Conservation (phyloP, 2,888 invertebrate genomes). For the Apotomis betuletana region DNA sequence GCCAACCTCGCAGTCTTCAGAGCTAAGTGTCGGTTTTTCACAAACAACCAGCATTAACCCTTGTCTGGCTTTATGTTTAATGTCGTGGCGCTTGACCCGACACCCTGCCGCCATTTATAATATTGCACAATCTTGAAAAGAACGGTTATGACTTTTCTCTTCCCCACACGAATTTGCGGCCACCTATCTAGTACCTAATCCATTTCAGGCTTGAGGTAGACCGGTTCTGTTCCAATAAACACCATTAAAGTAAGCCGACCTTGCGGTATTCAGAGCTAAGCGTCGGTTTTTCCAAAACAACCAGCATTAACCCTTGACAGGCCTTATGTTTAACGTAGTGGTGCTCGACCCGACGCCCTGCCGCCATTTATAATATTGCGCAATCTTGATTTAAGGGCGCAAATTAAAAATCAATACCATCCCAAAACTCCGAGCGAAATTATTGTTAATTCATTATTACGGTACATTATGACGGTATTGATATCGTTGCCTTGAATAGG, state of each 20-base stretch:
- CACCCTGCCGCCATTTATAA: slow-evolving; percentile 71
- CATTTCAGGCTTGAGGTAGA: background rate
- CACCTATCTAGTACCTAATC: too few relatives aligned
- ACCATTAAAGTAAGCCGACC: slow-evolving; percentile 4
- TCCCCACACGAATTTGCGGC: too few relatives aligned
- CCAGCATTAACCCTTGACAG: slow-evolving; percentile 63
- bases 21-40: slow-evolving; percentile 58
- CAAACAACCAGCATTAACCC: slow-evolving; percentile 67
- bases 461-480: too few relatives aligned
- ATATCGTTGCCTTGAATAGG: slow-evolving; percentile 22
- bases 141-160: too few relatives aligned
- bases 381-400: slow-evolving; percentile 66
- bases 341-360: slow-evolving; percentile 62
- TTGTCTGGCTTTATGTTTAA: slow-evolving; percentile 64
- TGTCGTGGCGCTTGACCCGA: slow-evolving; percentile 63
- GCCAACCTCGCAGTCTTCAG: slow-evolving; percentile 43
- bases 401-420: slow-evolving; percentile 73
- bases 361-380: slow-evolving; percentile 73
- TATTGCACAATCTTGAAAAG: slow-evolving; percentile 65
- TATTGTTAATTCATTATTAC: slow-evolving; percentile 40
- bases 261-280: slow-evolving; percentile 49
- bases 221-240: background rate
- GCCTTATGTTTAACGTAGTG: slow-evolving; percentile 67
- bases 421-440: slow-evolving; percentile 42
- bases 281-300: slow-evolving; percentile 63